phyloP scores from a whole-genome alignment of 2,797 vertebrate genomes.

The Triplophysa yarkandensis region DNA sequence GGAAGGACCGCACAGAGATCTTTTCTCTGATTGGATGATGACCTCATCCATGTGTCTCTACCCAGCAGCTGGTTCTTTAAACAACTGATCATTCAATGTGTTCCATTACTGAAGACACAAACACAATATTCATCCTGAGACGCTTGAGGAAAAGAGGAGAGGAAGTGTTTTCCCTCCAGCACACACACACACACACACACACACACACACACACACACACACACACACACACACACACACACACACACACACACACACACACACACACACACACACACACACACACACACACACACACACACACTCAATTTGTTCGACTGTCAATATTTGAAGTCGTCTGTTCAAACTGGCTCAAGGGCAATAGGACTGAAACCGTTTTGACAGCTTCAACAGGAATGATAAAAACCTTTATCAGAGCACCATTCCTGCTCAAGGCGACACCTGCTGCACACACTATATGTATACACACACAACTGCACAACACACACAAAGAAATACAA shows the following conservation, averaged over 20 bases:
- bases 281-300: neutral
- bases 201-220: slow-evolving; percentile 21
- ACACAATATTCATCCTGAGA: neutral
- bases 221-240: slow-evolving; percentile 50
- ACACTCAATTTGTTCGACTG: slow-evolving; percentile 80
- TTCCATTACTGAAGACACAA: neutral
- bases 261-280: neutral
- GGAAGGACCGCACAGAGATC: neutral
- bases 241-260: slow-evolving; percentile 58
- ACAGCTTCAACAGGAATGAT: slow-evolving; percentile 72
- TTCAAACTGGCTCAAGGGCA: slow-evolving; percentile 82
- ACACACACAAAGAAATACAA: slow-evolving; percentile 57
- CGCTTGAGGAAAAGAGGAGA: neutral
- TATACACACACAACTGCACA: slow-evolving; percentile 59
- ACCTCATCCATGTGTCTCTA: neutral
- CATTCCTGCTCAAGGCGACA: slow-evolving; percentile 73
- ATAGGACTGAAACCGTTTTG: slow-evolving; percentile 76
- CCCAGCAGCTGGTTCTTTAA: neutral
- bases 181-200: neutral
- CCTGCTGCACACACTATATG: slow-evolving; percentile 49
- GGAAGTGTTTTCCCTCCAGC: slow-evolving; percentile 22
- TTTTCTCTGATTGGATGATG: neutral
- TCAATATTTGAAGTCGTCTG: slow-evolving; percentile 81
- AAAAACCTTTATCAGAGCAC: slow-evolving; percentile 81
- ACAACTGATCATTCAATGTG: neutral